Percentiles rank a stretch among this genome's conserved stretches.
These are phyloP conservation scores for Anagrus nilaparvatae DNA, from an alignment of 1,140 invertebrate species.

Conservation along the genomic window DNA sequence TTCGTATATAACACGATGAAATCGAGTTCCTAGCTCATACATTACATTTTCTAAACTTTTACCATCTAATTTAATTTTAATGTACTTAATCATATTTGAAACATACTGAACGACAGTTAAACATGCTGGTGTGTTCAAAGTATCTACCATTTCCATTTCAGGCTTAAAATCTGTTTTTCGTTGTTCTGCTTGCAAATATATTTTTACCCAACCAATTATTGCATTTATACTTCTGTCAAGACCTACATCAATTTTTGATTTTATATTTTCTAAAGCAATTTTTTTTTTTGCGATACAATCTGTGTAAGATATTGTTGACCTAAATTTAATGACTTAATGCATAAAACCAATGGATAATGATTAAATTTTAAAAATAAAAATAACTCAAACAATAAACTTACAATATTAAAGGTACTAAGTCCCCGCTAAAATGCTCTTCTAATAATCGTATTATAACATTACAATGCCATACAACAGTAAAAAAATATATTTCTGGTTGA, in stretches of 20 bases:
- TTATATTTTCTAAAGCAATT: slow-evolving; percentile 75
- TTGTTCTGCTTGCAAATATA: slow-evolving; percentile 86
- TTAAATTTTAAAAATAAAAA: background rate
- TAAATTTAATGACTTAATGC: slow-evolving; percentile 30
- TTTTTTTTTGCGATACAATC: slow-evolving; percentile 85
- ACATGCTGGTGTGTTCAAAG: slow-evolving; percentile 72
- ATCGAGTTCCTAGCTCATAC: slow-evolving; percentile 78
- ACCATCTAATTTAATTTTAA: slow-evolving; percentile 81
- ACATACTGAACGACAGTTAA: slow-evolving; percentile 78
- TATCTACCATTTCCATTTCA: slow-evolving; percentile 69
- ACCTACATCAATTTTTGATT: slow-evolving; percentile 83
- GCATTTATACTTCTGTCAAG: slow-evolving; percentile 81
- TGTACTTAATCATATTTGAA: slow-evolving; percentile 62
- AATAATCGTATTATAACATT: slow-evolving; percentile 93
- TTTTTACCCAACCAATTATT: slow-evolving; percentile 83
- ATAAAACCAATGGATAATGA: background rate
- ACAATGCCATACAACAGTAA: slow-evolving; percentile 87
- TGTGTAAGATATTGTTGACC: slow-evolving; percentile 77
- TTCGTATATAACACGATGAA: slow-evolving; percentile 92
- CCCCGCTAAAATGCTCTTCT: slow-evolving; percentile 89
- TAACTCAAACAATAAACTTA: slow-evolving; percentile 37
- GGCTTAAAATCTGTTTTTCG: slow-evolving; percentile 95
- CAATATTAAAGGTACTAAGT: slow-evolving; percentile 79
- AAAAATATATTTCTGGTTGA: slow-evolving; percentile 83
- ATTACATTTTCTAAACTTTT: slow-evolving; percentile 83